Percentiles rank a stretch among this genome's conserved stretches.
Evolutionary conservation across 2,888 invertebrate species (phyloP).

Genomic region (Leptopterna dolabrata): DNA sequence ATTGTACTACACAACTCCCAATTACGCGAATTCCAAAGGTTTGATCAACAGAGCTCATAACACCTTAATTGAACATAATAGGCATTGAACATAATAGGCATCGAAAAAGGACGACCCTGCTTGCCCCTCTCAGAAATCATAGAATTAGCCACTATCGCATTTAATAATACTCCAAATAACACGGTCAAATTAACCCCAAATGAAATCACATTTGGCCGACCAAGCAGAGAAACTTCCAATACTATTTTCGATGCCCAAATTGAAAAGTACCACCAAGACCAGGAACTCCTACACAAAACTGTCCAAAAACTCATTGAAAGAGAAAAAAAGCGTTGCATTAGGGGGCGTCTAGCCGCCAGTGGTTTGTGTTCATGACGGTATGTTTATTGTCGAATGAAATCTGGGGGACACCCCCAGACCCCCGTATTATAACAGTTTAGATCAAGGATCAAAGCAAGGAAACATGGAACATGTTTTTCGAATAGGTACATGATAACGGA

Average conservation of each 20-base stretch:
- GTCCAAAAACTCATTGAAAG: neutral
- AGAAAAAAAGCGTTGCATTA: no score
- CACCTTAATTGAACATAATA: slow-evolving; percentile 1
- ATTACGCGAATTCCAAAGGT: slow-evolving; percentile 10
- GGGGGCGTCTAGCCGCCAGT: no score
- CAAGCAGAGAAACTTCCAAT: neutral
- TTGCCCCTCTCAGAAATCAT: neutral
- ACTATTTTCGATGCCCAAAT: neutral
- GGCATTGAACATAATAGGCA: neutral
- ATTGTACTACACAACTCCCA: neutral
- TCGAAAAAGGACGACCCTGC: neutral
- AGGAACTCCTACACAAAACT: neutral
- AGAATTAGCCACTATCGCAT: neutral
- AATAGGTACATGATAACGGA: no score
- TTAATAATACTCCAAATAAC: slow-evolving; percentile 17
- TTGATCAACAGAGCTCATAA: slow-evolving; percentile 20
- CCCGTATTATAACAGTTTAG: no score
- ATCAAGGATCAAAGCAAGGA: no score
- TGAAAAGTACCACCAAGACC: neutral
- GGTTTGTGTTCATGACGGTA: no score
- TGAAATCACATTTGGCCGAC: neutral
- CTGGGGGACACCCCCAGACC: no score
- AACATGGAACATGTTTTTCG: no score
- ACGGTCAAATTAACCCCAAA: neutral
- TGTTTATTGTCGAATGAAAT: no score